phyloP scores from a whole-genome alignment of 2,113 vertebrate species.

The Xenopus tropicalis region DNA sequence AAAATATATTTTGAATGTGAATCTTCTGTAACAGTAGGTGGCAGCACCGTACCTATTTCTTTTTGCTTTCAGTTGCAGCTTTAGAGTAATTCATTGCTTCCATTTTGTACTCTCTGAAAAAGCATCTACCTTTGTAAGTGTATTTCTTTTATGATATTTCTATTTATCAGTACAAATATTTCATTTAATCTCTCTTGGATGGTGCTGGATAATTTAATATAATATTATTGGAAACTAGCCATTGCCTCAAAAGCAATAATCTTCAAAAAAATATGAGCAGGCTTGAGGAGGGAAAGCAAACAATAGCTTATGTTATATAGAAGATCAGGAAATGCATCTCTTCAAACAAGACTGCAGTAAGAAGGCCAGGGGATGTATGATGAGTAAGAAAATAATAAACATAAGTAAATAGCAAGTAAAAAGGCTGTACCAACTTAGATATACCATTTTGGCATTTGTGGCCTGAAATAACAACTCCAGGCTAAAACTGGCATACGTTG shows the following conservation, averaged over 20 bases:
- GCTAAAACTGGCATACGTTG: too few relatives aligned
- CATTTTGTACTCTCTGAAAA: background rate
- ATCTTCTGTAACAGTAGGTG: too few relatives aligned
- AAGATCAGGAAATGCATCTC: background rate
- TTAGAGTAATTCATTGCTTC: background rate
- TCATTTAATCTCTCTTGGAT: background rate
- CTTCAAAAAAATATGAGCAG: constrained; percentile 11
- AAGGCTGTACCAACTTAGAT: too few relatives aligned
- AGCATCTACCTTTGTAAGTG: background rate
- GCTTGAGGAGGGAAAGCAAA: constrained; percentile 14
- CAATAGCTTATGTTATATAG: background rate
- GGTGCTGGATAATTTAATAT: background rate
- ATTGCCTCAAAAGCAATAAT: constrained; percentile 15
- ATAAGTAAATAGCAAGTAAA: background rate
- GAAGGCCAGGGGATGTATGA: background rate
- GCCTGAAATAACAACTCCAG: too few relatives aligned
- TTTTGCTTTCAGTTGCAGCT: background rate
- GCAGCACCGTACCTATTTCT: background rate
- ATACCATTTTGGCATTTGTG: too few relatives aligned
- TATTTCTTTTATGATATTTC: constrained; percentile 12
- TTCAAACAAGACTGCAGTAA: background rate
- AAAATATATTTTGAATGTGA: too few relatives aligned
- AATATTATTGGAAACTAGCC: constrained; percentile 12
- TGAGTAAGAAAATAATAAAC: background rate
- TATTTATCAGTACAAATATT: constrained; percentile 16